Evolutionary conservation across 2,888 invertebrate species (phyloP).

Genomic region (Ophioninae sp.): DNA sequence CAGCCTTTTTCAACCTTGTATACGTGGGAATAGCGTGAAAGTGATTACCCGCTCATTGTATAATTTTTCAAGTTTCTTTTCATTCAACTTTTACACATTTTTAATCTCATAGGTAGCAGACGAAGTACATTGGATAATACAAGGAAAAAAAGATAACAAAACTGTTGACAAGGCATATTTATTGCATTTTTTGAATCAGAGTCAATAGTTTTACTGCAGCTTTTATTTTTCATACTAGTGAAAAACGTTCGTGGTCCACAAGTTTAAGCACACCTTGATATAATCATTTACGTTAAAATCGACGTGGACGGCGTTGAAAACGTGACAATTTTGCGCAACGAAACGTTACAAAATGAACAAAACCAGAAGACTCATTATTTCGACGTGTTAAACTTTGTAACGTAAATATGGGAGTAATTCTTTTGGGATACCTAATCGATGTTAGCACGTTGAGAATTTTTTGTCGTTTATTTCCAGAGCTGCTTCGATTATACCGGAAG

Average conservation of each 20-base stretch:
- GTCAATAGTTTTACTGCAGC: no score
- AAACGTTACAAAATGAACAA: neutral
- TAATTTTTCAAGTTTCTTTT: no score
- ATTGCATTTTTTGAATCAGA: no score
- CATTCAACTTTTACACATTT: no score
- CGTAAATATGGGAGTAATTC: neutral
- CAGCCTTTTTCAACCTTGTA: no score
- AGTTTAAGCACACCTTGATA: neutral
- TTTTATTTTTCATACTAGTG: neutral
- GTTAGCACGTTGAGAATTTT: slow-evolving; percentile 67
- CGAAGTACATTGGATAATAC: neutral
- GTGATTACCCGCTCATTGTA: no score
- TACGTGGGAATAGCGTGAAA: no score
- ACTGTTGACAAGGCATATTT: neutral
- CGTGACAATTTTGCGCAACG: neutral
- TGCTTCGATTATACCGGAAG: slow-evolving; percentile 86
- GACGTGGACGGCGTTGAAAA: neutral
- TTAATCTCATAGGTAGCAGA: no score
- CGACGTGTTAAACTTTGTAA: neutral
- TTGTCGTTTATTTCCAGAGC: slow-evolving; percentile 74
- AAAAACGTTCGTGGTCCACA: neutral
- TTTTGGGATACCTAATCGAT: neutral
- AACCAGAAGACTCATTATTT: neutral
- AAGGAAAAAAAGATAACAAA: neutral
- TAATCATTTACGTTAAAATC: neutral